Percentiles rank a stretch among this genome's conserved stretches.
Conservation (phyloP, 2,113 vertebrate species). For the Solenodon paradoxus region DNA sequence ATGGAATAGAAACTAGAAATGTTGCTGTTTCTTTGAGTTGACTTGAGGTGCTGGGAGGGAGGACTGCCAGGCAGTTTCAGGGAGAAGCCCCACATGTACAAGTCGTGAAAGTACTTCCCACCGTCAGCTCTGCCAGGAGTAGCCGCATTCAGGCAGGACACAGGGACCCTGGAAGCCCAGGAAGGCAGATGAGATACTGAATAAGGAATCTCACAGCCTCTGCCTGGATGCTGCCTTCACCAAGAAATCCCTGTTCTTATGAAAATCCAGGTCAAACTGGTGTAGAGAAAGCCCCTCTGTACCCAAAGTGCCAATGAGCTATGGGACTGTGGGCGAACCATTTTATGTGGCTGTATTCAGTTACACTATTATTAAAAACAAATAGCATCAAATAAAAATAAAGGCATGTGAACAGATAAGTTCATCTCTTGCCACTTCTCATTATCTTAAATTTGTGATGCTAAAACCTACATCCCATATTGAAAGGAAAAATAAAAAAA, state of each 20-base stretch:
- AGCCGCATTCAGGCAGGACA: background rate
- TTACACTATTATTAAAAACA: background rate
- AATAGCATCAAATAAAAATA: conserved; percentile 17
- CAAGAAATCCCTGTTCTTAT: background rate
- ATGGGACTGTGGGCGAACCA: background rate
- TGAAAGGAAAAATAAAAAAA: background rate
- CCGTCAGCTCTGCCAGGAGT: background rate
- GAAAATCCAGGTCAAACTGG: background rate
- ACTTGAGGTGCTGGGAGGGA: background rate
- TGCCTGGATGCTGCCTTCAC: background rate
- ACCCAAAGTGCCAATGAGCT: background rate
- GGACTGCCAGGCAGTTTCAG: background rate
- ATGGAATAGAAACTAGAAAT: background rate
- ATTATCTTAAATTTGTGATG: conserved; percentile 18
- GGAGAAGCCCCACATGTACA: background rate
- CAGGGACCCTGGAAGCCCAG: background rate
- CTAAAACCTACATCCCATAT: background rate
- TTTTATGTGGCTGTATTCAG: background rate
- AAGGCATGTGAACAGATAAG: background rate
- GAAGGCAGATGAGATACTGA: background rate
- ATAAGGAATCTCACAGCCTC: background rate
- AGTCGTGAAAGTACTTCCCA: background rate
- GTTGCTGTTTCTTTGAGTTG: background rate
- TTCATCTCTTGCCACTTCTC: background rate
- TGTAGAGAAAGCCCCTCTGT: background rate